Base-by-base conservation (phyloP, 2,113 vertebrate species). In the Thymallus thymallus region DNA sequence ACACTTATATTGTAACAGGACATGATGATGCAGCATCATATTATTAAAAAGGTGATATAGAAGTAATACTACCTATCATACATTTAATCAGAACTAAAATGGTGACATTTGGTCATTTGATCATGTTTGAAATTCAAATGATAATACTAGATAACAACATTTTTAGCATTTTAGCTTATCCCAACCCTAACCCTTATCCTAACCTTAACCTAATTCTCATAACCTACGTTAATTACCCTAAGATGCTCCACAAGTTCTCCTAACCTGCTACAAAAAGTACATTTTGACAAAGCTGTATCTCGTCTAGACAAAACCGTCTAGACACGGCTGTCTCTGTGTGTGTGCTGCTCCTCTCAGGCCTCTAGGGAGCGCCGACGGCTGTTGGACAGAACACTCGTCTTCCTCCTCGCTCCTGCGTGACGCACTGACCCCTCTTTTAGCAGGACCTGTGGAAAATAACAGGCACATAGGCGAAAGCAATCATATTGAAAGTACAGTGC, bases 381-480 rank as follows among this genome's bases (percentile, higher is more conserved):
- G 23, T 48, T 76, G 22, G 82, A 56, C 35, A 69, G 55, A 58
- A 71, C 60, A n/a, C 41, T 77, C 23, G 32, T 77, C 78, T 87
- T 84, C 81, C 82, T 67, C 48, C 79, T 48, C 3, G 45, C 69
- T 55, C 41, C 60, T 18, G 71, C 73, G 48, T 76, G 79, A 22
- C 1, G 69, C 6, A 46, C 14, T 13, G 76, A 76, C 45, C 64
- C 80, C 70, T 90, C 87, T 45, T 78, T 89, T 60, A 79, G 68
- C 60, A 80, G 61, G 67, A 88, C 79, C 91, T 92, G 46, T 13
- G 66, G 61, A 80, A 58, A 78, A 23, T 41, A 41, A 41, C 35
- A 41, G 35, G 35, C 35, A n/a, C 66, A 69, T 26, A 32, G 29
- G 24, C 13, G 29, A 32, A 26, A 10, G 6, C 9, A 22, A 13